A percentile compares a stretch with the other conserved stretches of the same genome.
These are phyloP conservation scores for Rattus rattus DNA, from an alignment of 2,113 vertebrate genomes.

Conservation along the genomic window DNA sequence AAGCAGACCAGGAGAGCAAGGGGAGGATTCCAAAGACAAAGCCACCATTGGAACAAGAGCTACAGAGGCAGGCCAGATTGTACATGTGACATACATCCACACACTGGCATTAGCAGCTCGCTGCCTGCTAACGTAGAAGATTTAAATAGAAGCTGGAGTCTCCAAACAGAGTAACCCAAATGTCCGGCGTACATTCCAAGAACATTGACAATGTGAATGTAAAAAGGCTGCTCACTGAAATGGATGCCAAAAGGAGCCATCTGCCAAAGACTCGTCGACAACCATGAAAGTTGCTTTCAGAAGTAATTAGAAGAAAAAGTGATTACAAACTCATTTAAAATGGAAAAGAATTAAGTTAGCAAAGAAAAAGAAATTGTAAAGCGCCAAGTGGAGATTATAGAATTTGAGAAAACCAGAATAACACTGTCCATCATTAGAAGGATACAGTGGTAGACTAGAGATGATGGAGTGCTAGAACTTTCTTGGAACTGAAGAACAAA, in stretches of 20 bases:
- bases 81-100: background rate
- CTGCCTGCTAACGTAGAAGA: background rate
- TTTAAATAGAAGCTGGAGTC: background rate
- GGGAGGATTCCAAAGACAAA: background rate
- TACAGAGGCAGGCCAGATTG: background rate
- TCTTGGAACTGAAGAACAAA: background rate
- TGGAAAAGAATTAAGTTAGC: background rate
- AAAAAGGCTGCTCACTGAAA: background rate
- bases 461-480: background rate
- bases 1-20: background rate
- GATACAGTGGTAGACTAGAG: background rate
- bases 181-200: background rate
- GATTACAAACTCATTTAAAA: slow-evolving; percentile 3
- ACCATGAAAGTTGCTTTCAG: background rate
- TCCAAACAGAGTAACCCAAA: background rate
- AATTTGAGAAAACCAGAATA: background rate
- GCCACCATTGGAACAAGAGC: background rate
- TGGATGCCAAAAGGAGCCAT: background rate
- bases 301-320: background rate
- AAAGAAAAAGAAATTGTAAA: background rate
- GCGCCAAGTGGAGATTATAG: background rate
- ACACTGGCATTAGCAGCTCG: background rate
- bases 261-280: background rate
- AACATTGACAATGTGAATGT: background rate
- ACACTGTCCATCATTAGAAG: background rate